A percentile compares a stretch with the other conserved stretches of the same genome.
These are phyloP conservation scores for Aramus guarauna DNA, from an alignment of 2,113 vertebrate species.

Conservation along the genomic window DNA sequence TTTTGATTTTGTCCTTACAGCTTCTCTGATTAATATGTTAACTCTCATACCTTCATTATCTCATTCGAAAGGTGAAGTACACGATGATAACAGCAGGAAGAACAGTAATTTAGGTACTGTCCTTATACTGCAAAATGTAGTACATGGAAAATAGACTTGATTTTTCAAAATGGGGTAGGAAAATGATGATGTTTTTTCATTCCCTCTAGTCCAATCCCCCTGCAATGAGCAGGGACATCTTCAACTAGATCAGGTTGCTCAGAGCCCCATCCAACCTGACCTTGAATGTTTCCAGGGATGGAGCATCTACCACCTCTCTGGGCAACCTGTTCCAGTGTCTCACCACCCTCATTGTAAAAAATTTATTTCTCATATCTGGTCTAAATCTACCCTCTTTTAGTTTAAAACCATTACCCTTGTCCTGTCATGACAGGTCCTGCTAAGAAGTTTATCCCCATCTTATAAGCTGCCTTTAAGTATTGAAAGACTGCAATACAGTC, in stretches of 20 bases:
- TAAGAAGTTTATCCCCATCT: not conserved
- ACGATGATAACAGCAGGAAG: not conserved
- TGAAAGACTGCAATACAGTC: not conserved
- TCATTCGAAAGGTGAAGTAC: not conserved
- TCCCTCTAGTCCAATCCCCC: not conserved
- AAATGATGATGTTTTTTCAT: not conserved
- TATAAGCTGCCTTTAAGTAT: not conserved
- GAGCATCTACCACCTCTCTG: not conserved
- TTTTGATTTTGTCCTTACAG: not conserved
- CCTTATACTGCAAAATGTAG: not conserved
- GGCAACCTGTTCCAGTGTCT: not conserved
- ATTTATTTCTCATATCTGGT: not conserved
- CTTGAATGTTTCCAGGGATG: not conserved
- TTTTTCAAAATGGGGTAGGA: not conserved
- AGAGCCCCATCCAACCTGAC: not conserved
- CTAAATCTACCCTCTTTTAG: not conserved
- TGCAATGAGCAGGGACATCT: not conserved
- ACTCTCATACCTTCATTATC: not conserved
- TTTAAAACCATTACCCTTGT: not conserved
- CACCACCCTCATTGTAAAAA: rapidly evolving
- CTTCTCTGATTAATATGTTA: not conserved
- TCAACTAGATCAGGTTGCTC: not conserved
- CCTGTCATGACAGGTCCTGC: not conserved
- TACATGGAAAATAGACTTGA: not conserved
- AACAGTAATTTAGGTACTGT: not conserved